phyloP scores from a whole-genome alignment of 2,113 vertebrate genomes.

The Siphamia tubifer region DNA sequence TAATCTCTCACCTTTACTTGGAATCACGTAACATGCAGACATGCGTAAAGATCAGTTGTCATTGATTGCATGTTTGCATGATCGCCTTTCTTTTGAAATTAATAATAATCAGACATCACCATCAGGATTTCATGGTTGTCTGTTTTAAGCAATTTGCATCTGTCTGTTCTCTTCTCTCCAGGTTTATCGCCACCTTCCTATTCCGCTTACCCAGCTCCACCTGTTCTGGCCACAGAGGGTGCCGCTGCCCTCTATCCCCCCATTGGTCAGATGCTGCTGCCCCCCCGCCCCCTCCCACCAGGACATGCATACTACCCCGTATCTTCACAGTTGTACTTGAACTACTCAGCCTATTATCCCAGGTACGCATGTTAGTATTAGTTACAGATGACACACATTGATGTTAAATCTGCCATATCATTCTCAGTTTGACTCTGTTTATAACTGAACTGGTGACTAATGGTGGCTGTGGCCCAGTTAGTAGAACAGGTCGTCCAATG shows the following conservation, averaged over 20 bases:
- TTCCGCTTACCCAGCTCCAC: constrained; percentile 84
- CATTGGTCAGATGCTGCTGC: constrained; percentile 85
- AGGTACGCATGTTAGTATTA: constrained; percentile 64
- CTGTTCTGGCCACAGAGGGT: constrained; percentile 89
- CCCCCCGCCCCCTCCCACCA: constrained; percentile 84
- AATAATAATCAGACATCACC: constrained; percentile 44
- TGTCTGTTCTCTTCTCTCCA: constrained; percentile 62
- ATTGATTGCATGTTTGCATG: constrained; percentile 68
- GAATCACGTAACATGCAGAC: too few species aligned
- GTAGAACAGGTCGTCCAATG: too few species aligned
- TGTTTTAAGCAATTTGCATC: constrained; percentile 4
- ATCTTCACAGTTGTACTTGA: constrained; percentile 93
- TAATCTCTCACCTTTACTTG: background rate
- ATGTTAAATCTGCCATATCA: too few species aligned
- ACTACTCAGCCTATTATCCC: constrained; percentile 92
- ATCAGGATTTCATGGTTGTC: background rate
- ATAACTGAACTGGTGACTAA: too few species aligned
- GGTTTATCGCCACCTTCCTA: constrained; percentile 95
- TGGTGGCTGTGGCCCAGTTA: too few species aligned
- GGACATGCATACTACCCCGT: constrained; percentile 86
- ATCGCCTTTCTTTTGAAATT: constrained; percentile 47
- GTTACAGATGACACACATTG: background rate
- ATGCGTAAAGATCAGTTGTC: too few species aligned
- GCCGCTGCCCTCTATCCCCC: constrained; percentile 87
- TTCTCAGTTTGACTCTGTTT: too few species aligned